Conservation (phyloP, 2,888 invertebrate species). For the Rhagium mordax region DNA sequence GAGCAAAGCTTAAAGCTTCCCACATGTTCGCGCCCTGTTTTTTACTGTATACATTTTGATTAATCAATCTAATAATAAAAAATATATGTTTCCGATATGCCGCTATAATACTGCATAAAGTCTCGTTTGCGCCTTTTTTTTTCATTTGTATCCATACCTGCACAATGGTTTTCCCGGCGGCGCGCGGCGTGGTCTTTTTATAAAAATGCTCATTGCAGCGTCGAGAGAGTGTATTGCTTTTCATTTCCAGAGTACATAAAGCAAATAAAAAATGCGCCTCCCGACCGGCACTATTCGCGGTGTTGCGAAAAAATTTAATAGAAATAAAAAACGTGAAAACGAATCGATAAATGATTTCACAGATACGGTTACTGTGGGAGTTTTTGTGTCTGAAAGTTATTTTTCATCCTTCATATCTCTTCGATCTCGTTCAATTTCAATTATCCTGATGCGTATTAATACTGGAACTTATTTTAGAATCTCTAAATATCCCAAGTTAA, state of each 20-base stretch:
- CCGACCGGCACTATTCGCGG: background rate
- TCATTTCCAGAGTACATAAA: conserved; percentile 24
- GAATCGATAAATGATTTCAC: conserved; percentile 8
- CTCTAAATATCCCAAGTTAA: no score
- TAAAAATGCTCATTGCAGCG: conserved; percentile 18
- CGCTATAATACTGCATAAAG: background rate
- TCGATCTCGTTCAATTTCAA: no score
- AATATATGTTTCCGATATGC: no score
- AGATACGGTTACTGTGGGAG: background rate
- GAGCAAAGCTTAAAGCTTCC: no score
- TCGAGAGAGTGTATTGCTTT: conserved; percentile 22
- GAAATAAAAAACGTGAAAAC: conserved; percentile 1
- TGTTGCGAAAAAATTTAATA: background rate
- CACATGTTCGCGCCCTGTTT: no score
- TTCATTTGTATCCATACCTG: conserved; percentile 12
- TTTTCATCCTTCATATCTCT: background rate
- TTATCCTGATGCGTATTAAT: no score
- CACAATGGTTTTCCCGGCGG: background rate
- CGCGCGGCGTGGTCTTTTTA: conserved; percentile 11
- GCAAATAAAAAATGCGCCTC: conserved; percentile 8
- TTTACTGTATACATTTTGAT: no score
- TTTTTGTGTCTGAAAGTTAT: background rate
- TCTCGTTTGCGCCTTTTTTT: background rate
- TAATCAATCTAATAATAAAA: no score
- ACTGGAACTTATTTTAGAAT: no score